These are phyloP conservation scores for Latheticus oryzae DNA, from an alignment of 2,888 invertebrate species.

Conservation along the genomic window DNA sequence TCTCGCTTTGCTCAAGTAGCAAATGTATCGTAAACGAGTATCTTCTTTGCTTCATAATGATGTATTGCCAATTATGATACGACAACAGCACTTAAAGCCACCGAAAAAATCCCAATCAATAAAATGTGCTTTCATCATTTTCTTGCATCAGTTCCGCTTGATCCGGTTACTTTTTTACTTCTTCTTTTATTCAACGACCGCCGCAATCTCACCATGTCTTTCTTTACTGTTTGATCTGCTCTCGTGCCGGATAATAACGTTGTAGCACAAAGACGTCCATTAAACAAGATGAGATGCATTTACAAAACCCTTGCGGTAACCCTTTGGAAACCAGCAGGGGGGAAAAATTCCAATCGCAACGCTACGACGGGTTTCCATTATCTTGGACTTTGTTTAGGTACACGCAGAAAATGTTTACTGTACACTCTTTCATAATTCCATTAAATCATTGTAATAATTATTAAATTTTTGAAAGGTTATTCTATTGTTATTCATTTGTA, in stretches of 20 bases:
- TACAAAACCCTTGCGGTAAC: constrained; percentile 29
- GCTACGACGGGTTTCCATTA: constrained; percentile 10
- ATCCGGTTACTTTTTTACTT: constrained; percentile 18
- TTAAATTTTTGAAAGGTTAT: too few relatives aligned
- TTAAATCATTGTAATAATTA: too few relatives aligned
- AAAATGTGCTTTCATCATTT: constrained; percentile 24
- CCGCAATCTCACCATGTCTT: constrained; percentile 25
- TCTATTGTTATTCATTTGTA: too few relatives aligned
- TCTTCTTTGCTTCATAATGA: too few relatives aligned
- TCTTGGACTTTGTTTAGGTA: too few relatives aligned
- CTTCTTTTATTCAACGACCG: constrained; percentile 4
- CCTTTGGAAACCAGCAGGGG: constrained; percentile 19
- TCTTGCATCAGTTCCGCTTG: constrained; percentile 31
- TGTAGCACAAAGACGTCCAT: constrained; percentile 38
- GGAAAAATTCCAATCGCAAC: constrained; percentile 13
- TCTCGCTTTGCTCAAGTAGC: too few relatives aligned
- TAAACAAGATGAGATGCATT: constrained; percentile 34
- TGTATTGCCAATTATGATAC: constrained; percentile 20
- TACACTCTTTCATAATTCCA: too few relatives aligned
- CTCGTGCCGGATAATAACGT: constrained; percentile 38
- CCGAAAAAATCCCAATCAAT: constrained; percentile 28
- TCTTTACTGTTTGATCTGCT: constrained; percentile 25
- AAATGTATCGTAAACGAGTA: too few relatives aligned
- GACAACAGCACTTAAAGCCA: constrained; percentile 16
- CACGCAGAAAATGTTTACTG: too few relatives aligned